These are phyloP conservation scores for Piprites chloris DNA, from an alignment of 2,113 vertebrate genomes.

Conservation along the genomic window DNA sequence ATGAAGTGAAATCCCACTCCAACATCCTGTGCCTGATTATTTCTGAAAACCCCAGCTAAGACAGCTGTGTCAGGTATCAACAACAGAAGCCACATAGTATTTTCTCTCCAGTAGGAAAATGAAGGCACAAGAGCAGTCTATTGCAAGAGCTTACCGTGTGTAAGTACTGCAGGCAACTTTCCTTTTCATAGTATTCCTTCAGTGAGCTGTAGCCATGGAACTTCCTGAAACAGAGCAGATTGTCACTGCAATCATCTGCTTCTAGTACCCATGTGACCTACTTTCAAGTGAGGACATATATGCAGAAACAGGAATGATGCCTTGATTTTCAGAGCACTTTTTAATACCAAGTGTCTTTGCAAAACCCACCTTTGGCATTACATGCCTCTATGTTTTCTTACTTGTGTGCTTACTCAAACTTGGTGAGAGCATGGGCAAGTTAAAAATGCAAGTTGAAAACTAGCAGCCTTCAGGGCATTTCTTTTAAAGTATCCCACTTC, in stretches of 20 bases:
- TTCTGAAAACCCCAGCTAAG: background rate
- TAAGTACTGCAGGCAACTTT: constrained; percentile 94
- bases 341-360: background rate
- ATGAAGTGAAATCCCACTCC: background rate
- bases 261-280: background rate
- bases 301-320: background rate
- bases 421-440: background rate
- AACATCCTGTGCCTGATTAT: background rate
- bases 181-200: constrained; percentile 97
- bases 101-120: background rate
- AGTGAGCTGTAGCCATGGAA: constrained; percentile 93
- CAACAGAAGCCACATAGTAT: background rate
- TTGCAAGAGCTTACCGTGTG: constrained; percentile 83
- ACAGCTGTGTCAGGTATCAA: background rate
- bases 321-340: background rate
- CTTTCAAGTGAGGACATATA: background rate
- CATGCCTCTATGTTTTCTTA: background rate
- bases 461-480: background rate
- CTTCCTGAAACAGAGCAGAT: constrained; percentile 77
- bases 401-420: background rate
- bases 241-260: background rate
- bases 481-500: background rate
- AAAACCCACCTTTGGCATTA: background rate
- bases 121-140: background rate
- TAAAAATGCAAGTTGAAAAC: background rate